phyloP scores from a whole-genome alignment of 2,113 vertebrate species.

The Regulus satrapa region DNA sequence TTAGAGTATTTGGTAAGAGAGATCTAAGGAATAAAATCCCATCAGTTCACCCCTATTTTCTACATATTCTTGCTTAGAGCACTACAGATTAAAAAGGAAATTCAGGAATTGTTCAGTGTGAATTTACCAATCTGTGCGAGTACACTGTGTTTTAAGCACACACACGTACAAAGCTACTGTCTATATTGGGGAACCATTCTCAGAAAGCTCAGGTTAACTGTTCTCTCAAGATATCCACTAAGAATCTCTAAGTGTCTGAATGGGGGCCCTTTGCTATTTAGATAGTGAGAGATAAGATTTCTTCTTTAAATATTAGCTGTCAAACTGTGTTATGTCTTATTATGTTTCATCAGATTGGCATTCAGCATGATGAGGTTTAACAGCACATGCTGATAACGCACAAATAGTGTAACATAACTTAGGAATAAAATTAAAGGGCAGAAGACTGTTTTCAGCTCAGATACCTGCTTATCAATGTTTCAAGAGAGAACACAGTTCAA shows the following conservation, averaged over 20 bases:
- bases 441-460: constrained; percentile 20
- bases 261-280: constrained; percentile 41
- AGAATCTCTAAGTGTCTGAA: constrained; percentile 40
- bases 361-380: constrained; percentile 46
- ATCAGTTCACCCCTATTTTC: not conserved
- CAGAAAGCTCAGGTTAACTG: not conserved
- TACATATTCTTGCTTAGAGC: not conserved
- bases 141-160: not conserved
- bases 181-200: not conserved
- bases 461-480: constrained; percentile 11
- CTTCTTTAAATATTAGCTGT: constrained; percentile 50
- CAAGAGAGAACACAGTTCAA: constrained; percentile 9
- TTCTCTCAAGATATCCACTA: not conserved
- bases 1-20: not conserved
- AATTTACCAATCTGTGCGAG: not conserved
- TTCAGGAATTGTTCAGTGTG: not conserved
- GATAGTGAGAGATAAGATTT: constrained; percentile 28
- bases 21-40: not conserved
- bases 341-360: constrained; percentile 39
- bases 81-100: not conserved
- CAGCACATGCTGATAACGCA: not conserved
- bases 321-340: constrained; percentile 40
- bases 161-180: not conserved
- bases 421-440: constrained; percentile 28
- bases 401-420: constrained; percentile 17